Base-by-base conservation (phyloP, 2,888 invertebrate species). In the Bombylius discolor region DNA sequence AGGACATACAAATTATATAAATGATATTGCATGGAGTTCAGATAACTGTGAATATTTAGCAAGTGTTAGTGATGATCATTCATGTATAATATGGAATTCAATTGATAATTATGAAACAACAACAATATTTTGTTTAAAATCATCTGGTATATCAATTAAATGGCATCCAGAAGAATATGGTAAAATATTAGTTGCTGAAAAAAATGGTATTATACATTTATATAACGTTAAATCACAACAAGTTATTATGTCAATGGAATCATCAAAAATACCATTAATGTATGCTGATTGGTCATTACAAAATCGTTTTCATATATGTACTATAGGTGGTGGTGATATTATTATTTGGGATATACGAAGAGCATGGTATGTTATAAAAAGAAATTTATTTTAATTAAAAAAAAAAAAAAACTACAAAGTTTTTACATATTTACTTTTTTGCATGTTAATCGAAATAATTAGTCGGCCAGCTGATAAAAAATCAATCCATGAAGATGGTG, bases 21-120 rank as follows among this genome's bases (percentile, higher is more conserved):
- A 88, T 69, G 79, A 81, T 60, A 68, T 87, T 31, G 76, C 80
- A 11, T 88, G 82, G 76, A 85, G 87, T 64, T 79, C 82, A 13
- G 81, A 82, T 56, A 23, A 23, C 23, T 85, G 85, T 34, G 79
- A 79, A 56, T 77, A 79, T 62, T 68, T 89, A 53, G 87, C 84
- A 14, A 86, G 86, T n/a, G 83, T 82, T 3, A 83, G 87, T 62
- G 88, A 89, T 72, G 88, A 89, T 69, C 81, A 83, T 61, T 83
- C 84, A 0, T 86, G 85, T 64, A 79, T 81, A 64, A 72, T 89
- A 36, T 88, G 87, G 87, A 73, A 74, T 56, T 65, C 63, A 45
- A 73, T 76, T 9, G 75, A 78, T 39, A 73, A 75, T 45, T 76
- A 75, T 58, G 76, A 77, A 61, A 77, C 78, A 62, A 69, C 78